Evolutionary conservation across 2,888 invertebrate genomes (phyloP), one percentile per base, ranked within the genome.

Genomic region (Embidobia sp.): DNA sequence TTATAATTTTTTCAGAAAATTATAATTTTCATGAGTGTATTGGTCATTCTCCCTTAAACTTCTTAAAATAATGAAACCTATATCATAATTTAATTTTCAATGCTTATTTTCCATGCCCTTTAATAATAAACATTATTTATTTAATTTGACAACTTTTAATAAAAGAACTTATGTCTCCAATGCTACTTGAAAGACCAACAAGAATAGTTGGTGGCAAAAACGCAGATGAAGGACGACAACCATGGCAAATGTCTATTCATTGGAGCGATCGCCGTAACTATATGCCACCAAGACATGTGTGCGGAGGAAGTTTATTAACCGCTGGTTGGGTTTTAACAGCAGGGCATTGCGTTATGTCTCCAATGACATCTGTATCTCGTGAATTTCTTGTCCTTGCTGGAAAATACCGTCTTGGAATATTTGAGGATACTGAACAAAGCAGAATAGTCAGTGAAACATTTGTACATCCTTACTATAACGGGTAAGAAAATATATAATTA

Each of bases 181-280:
- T 83, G 75, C 42, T 87, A 40, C 83, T 84, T 1, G 83, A 79
- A 42, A 81, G 86, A 16, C 85, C 85, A 4, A 82, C 84, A 22
- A 83, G 86, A 19, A 86, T 87, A 55, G 86, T 87, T 4, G 86
- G 86, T 1, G 87, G 87, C 6, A 83, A 84, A 64, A 73, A 90
- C 2, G 90, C 91, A 0, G 82, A 78, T 0, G 87, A 88, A 61
- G 90, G 90, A 44, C 72, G 87, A 0, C 90, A 91, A 11, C 91
- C 91, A 0, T 91, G 90, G 85, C 91, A 91, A 64, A 86, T 91
- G 0, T 91, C 91, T 1, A 80, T 91, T 57, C 90, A 89, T 81
- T 83, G 85, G 78, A 86, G 86, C 11, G 78, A 86, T 66, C 74
- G 83, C 1, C 77, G 80, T 1, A 79, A 83, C 11, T 76, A 79